Evolutionary conservation across 1,140 invertebrate genomes (phyloP).

Genomic region (Euglossa dilemma): DNA sequence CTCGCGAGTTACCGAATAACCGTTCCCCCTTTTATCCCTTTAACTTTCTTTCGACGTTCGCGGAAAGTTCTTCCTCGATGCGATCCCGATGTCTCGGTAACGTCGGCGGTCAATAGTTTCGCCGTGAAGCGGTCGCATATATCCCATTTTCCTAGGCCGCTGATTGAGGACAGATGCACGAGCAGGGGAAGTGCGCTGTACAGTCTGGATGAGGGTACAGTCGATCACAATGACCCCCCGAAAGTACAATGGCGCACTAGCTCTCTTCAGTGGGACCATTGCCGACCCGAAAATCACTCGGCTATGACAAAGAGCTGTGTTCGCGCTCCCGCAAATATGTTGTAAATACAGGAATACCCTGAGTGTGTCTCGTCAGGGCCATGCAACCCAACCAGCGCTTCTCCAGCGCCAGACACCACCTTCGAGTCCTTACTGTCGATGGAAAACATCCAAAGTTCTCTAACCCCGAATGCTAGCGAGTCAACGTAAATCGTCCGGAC

Average conservation of each 20-base stretch:
- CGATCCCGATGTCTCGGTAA: background rate
- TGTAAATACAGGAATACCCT: slow-evolving; percentile 71
- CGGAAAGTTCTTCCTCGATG: background rate
- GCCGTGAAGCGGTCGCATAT: slow-evolving; percentile 65
- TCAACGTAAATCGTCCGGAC: background rate
- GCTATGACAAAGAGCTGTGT: slow-evolving; percentile 77
- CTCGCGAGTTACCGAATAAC: slow-evolving; percentile 8
- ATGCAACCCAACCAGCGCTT: too few species aligned
- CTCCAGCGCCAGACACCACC: background rate
- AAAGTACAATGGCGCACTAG: slow-evolving; percentile 77
- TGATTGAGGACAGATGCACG: slow-evolving; percentile 83
- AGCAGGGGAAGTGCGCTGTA: slow-evolving; percentile 75
- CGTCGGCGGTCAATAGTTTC: slow-evolving; percentile 74
- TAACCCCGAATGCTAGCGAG: too few species aligned
- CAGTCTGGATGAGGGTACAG: slow-evolving; percentile 76
- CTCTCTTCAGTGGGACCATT: slow-evolving; percentile 63
- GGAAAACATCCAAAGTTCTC: background rate
- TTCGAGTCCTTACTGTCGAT: background rate
- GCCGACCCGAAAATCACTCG: slow-evolving; percentile 76
- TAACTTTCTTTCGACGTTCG: slow-evolving; percentile 19
- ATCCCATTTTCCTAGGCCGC: slow-evolving; percentile 79
- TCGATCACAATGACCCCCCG: slow-evolving; percentile 76
- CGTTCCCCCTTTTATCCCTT: background rate
- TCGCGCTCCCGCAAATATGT: slow-evolving; percentile 79
- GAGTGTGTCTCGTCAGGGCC: background rate